Percentiles rank a stretch among this genome's conserved stretches.
These are phyloP conservation scores for Dyspetes luteomarginatus DNA, from an alignment of 2,888 invertebrate species.

Conservation along the genomic window DNA sequence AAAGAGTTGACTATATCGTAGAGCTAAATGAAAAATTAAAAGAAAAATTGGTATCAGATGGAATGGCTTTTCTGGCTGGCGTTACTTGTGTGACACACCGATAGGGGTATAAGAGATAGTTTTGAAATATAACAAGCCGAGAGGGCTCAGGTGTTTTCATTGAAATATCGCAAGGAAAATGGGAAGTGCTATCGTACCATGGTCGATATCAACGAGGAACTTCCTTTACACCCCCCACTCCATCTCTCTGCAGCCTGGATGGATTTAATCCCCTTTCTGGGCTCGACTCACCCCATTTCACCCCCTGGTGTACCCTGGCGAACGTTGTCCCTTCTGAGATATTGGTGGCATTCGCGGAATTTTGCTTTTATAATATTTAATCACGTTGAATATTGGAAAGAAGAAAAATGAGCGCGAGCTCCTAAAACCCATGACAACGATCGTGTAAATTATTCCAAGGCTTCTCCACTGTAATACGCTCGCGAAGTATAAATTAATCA, in stretches of 20 bases:
- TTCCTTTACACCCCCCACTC: constrained; percentile 41
- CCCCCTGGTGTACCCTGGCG: constrained; percentile 39
- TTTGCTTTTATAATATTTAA: constrained; percentile 79
- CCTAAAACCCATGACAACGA: not conserved
- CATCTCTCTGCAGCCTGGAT: constrained; percentile 64
- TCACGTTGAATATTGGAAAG: constrained; percentile 75
- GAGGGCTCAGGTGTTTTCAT: constrained; percentile 75
- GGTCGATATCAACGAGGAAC: constrained; percentile 78
- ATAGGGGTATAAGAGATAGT: not conserved
- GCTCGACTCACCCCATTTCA: constrained; percentile 34
- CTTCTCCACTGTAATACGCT: too few species aligned
- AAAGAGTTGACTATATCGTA: too few species aligned
- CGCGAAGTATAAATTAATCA: too few species aligned
- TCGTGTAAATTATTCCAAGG: constrained; percentile 54
- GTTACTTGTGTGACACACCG: not conserved
- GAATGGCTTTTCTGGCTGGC: constrained; percentile 37
- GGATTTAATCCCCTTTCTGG: constrained; percentile 39
- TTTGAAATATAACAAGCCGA: constrained; percentile 14
- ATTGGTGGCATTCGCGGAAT: constrained; percentile 74
- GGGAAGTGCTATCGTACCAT: constrained; percentile 73
- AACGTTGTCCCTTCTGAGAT: constrained; percentile 56
- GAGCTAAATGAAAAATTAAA: constrained; percentile 33
- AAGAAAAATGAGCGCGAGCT: not conserved
- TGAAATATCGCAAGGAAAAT: constrained; percentile 70
- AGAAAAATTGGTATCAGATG: constrained; percentile 47